Percentiles rank a stretch among this genome's conserved stretches.
These are phyloP conservation scores for Perca flavescens DNA, from an alignment of 2,113 vertebrate genomes.

Conservation along the genomic window DNA sequence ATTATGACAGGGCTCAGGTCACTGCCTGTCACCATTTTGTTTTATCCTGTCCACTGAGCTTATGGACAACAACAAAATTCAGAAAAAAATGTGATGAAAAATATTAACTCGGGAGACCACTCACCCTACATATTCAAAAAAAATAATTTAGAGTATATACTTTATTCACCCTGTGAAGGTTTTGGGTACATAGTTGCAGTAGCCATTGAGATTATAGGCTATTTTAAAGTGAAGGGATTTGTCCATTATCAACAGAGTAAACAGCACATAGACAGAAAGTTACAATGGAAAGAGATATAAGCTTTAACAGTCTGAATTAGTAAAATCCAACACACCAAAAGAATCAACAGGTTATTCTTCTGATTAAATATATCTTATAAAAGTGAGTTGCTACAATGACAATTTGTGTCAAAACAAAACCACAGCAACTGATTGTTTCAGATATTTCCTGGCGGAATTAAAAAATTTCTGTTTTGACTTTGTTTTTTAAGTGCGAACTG, in stretches of 20 bases:
- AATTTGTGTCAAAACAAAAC: not conserved
- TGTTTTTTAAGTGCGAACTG: conserved; percentile 49
- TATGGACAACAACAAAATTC: conserved; percentile 50
- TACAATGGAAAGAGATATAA: not conserved
- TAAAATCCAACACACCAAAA: not conserved
- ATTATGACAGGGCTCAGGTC: conserved; percentile 81
- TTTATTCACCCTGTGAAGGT: not conserved
- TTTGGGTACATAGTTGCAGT: not conserved
- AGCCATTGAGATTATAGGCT: not conserved
- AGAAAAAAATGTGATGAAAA: conserved; percentile 35
- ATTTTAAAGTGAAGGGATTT: not conserved
- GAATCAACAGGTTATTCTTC: conserved; percentile 30
- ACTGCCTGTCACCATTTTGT: conserved; percentile 75
- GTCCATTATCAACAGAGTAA: not conserved
- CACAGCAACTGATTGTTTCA: conserved; percentile 18
- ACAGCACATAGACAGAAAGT: not conserved
- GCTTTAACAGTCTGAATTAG: not conserved
- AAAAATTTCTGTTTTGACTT: conserved; percentile 57
- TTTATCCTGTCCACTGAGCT: conserved; percentile 59
- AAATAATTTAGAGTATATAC: not conserved
- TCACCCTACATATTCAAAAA: not conserved
- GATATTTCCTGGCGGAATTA: not conserved
- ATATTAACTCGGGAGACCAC: conserved; percentile 7
- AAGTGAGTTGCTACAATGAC: not conserved
- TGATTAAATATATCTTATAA: not conserved